Conservation (phyloP, 2,888 invertebrate species). For the Leptogaster cylindrica region DNA sequence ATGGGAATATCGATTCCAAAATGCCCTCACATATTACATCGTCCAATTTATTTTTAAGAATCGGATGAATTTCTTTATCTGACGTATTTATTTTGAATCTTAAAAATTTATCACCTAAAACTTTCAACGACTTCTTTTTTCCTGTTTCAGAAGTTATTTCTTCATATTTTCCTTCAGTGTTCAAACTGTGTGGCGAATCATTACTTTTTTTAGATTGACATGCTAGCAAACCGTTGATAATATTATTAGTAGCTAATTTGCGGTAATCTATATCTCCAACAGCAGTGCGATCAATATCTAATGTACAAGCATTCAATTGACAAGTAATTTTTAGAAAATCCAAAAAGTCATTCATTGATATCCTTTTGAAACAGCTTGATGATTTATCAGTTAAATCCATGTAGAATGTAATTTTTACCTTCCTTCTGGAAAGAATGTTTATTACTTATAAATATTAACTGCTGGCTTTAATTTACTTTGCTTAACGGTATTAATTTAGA, state of each 20-base stretch:
- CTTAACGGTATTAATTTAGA: no score
- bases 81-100: no score
- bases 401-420: not conserved
- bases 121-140: not conserved
- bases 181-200: not conserved
- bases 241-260: conserved; percentile 56
- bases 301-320: conserved; percentile 60
- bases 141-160: conserved; percentile 33
- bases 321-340: conserved; percentile 61
- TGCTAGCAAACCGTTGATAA: conserved; percentile 56
- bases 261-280: conserved; percentile 53
- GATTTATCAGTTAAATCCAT: not conserved
- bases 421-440: no score
- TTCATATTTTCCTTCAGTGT: conserved; percentile 17
- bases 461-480: no score
- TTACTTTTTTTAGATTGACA: conserved; percentile 42
- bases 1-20: conserved; percentile 81
- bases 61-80: conserved; percentile 53
- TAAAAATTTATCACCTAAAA: conserved; percentile 40
- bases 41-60: conserved; percentile 56
- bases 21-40: conserved; percentile 81
- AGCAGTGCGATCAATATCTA: conserved; percentile 1
- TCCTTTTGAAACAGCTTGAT: conserved; percentile 43
- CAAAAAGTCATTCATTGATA: conserved; percentile 60
- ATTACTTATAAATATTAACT: no score